Evolutionary conservation across 2,113 vertebrate species (phyloP), one percentile per base, ranked within the genome.

Genomic region (Pagrus major): DNA sequence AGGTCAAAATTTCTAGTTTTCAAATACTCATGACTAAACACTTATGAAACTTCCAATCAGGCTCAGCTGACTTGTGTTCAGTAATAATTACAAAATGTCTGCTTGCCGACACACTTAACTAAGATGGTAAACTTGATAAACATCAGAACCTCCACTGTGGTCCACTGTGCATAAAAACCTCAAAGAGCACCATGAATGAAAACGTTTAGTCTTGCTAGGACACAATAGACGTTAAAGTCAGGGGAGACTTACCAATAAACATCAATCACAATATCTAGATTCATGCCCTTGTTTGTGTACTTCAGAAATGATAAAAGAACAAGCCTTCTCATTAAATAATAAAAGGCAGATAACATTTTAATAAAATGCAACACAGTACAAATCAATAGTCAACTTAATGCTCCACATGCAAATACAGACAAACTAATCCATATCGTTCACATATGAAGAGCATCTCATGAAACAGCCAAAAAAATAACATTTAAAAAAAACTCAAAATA

Each of bases 281-380:
- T 33, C 11, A 33, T n/a, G 16, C 0, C 31, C 16, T 3, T 41
- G 18, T 56, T 25, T 76, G 10, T 56, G 14, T 0, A 37, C 52
- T 35, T 59, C 3, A 46, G 5, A 58, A 25, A 54, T 31, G 1
- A 69, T 31, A 1, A 5, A 71, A 77, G 25, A 52, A 12, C 9
- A 1, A 80, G 27, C 5, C 3, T 9, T 21, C 52, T 56, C 51
- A 71, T 46, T 44, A 64, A 55, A n/a, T 23, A 56, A 61, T 73
- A 74, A 84, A 89, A 89, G 47, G 63, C 82, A 85, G 67, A 86
- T 70, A 71, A 89, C 46, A 87, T 86, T 85, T 93, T 92, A 92
- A 90, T 92, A 87, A 85, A 87, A 90, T 85, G 71, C 44, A 81
- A 86, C 25, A 72, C 67, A 42, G 75, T 86, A 91, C 71, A 89